Evolutionary conservation across 2,113 vertebrate genomes (phyloP).

Genomic region (Cyanistes caeruleus): DNA sequence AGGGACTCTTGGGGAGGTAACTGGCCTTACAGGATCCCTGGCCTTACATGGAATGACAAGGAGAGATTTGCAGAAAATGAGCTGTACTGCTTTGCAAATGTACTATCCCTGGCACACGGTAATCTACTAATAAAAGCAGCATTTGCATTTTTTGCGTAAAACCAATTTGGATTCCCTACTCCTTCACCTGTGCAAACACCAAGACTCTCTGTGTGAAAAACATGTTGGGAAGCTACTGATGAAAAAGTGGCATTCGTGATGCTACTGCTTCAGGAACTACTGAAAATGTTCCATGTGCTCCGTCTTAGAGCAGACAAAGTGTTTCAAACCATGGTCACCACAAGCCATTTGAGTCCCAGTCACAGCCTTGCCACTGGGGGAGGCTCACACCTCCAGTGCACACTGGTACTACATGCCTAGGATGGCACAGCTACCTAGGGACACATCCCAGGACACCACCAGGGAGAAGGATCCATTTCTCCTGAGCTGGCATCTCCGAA

Average conservation of each 20-base stretch:
- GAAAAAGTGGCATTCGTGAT: neutral
- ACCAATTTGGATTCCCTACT: slow-evolving; percentile 32
- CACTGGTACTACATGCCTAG: too few species aligned
- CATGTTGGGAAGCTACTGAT: neutral
- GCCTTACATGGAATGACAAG: neutral
- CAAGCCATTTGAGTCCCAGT: neutral
- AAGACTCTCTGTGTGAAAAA: neutral
- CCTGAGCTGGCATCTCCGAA: fast-evolving
- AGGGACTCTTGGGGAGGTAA: neutral
- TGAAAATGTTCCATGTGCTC: neutral
- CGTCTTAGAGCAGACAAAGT: neutral
- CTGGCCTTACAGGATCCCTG: neutral
- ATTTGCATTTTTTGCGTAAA: slow-evolving; percentile 67
- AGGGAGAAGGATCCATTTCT: neutral
- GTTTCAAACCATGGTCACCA: neutral
- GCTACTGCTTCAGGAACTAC: neutral
- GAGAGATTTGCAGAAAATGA: neutral
- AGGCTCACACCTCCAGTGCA: neutral
- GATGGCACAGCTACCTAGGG: neutral
- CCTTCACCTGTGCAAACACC: slow-evolving; percentile 36
- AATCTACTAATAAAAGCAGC: neutral
- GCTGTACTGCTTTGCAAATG: neutral
- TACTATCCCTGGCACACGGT: neutral
- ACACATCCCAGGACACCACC: fast-evolving
- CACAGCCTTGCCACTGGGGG: neutral